A percentile compares a stretch with the other conserved stretches of the same genome.
phyloP scores from a whole-genome alignment of 2,888 invertebrate species.

The Pantelozetes paolii region DNA sequence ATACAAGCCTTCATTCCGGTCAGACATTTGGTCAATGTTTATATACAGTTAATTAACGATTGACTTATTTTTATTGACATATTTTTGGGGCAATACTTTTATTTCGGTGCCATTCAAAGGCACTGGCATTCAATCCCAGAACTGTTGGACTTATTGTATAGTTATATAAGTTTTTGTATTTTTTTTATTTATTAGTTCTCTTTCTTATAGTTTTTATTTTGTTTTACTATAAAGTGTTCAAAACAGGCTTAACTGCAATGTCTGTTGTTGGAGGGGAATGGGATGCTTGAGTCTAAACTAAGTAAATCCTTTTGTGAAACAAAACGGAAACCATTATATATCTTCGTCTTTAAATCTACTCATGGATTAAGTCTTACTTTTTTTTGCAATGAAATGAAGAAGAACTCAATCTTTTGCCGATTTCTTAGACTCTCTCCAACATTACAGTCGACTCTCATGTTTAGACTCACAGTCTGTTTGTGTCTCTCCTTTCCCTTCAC shows the following conservation, averaged over 20 bases:
- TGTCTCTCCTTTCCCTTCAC: not conserved
- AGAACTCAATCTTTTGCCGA: not conserved
- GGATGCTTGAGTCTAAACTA: not conserved
- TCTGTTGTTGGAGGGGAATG: slow-evolving; percentile 2
- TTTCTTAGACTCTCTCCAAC: not conserved
- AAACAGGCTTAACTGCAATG: slow-evolving; percentile 19
- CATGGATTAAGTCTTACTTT: slow-evolving; percentile 17
- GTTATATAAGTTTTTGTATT: not conserved
- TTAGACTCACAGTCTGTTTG: slow-evolving; percentile 14
- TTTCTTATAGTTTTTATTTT: not conserved
- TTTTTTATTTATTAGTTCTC: not conserved
- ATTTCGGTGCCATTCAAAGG: not conserved
- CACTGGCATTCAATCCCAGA: not conserved
- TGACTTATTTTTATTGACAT: slow-evolving; percentile 10
- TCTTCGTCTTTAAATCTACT: slow-evolving; percentile 23
- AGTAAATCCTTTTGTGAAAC: slow-evolving; percentile 33
- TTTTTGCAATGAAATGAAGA: not conserved
- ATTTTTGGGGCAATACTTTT: not conserved
- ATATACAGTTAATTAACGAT: slow-evolving; percentile 10
- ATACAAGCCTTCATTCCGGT: not conserved
- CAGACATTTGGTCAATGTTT: not conserved
- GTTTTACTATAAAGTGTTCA: slow-evolving; percentile 1
- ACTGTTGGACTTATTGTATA: not conserved
- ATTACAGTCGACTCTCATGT: slow-evolving; percentile 2
- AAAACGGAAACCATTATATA: slow-evolving; percentile 31